Conservation (phyloP, 2,113 vertebrate species). For the Trogon melanurus region DNA sequence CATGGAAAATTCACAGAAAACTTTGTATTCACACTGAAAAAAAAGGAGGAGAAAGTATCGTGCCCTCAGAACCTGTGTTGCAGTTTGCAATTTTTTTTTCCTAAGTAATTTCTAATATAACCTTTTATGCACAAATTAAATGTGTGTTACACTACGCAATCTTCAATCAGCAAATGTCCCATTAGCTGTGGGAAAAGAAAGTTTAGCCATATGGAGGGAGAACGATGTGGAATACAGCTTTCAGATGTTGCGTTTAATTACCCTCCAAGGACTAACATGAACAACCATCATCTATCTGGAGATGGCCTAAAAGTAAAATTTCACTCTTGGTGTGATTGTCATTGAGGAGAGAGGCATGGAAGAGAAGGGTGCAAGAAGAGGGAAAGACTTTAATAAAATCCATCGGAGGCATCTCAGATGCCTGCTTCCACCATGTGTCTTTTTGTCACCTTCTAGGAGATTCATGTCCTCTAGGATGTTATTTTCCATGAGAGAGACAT, state of each 20-base stretch:
- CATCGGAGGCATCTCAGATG: background rate
- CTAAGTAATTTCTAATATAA: background rate
- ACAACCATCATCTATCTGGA: background rate
- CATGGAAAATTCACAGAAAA: background rate
- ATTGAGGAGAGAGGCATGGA: background rate
- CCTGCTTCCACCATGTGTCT: background rate
- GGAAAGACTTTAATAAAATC: background rate
- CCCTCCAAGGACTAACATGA: background rate
- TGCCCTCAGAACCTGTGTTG: background rate
- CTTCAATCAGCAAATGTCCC: background rate
- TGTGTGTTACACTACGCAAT: background rate
- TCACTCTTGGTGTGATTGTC: background rate
- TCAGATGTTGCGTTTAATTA: background rate
- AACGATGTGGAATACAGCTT: background rate
- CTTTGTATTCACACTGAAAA: background rate
- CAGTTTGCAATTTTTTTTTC: background rate
- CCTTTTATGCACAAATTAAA: background rate
- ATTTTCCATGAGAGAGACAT: background rate
- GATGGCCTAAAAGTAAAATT: background rate
- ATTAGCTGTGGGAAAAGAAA: background rate
- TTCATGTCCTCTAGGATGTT: background rate
- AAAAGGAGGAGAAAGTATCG: background rate
- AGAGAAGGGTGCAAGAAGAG: background rate
- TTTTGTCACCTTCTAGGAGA: background rate
- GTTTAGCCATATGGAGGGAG: slow-evolving; percentile 11